phyloP scores from a whole-genome alignment of 2,888 invertebrate genomes.

The Dendrolimus pini region DNA sequence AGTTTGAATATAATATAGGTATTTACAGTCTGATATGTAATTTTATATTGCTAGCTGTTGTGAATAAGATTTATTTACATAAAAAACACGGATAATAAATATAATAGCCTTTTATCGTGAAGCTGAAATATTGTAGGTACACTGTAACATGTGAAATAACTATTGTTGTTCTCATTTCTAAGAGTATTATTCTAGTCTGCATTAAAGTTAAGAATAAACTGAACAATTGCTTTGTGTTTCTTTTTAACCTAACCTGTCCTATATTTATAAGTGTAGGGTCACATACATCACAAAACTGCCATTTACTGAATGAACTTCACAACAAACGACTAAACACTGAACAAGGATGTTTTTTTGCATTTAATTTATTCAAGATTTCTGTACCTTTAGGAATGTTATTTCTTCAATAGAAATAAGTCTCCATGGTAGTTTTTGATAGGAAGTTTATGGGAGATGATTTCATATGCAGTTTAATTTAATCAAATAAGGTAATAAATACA shows the following conservation, averaged over 20 bases:
- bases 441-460: no score
- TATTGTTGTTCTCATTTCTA: constrained; percentile 77
- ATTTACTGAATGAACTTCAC: no score
- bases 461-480: no score
- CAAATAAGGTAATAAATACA: no score
- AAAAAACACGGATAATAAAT: constrained; percentile 67
- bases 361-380: no score
- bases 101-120: constrained; percentile 66
- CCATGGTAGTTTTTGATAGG: no score
- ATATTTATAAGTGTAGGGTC: no score
- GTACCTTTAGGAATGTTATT: no score
- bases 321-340: no score
- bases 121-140: constrained; percentile 71
- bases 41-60: constrained; percentile 76
- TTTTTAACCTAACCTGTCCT: constrained; percentile 16
- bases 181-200: constrained; percentile 78
- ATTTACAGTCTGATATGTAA: constrained; percentile 62
- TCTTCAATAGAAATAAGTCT: no score
- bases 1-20: neutral
- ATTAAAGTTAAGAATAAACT: constrained; percentile 76
- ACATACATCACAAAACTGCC: no score
- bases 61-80: constrained; percentile 76
- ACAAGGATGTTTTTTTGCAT: no score
- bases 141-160: constrained; percentile 73
- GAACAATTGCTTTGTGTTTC: constrained; percentile 56